Percentiles rank a stretch among this genome's conserved stretches.
Conservation (phyloP, 2,888 invertebrate genomes). For the Ormyrus nitidulus region DNA sequence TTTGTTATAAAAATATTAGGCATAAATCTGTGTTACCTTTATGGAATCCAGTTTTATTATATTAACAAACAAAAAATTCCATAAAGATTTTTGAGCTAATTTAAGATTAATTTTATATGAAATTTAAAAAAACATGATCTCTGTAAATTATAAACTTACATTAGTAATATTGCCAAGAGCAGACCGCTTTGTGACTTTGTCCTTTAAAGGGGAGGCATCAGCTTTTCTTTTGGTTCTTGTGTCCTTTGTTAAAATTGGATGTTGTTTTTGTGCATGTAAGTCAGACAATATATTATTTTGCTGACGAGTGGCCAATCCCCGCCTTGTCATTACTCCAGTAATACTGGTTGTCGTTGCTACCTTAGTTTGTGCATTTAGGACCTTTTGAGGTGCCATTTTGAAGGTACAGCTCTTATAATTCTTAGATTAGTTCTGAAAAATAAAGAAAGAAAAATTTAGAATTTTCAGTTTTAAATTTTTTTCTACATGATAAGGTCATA, state of each 20-base stretch:
- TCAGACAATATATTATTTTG: slow-evolving; percentile 73
- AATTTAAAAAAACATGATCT: not conserved
- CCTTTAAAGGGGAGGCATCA: slow-evolving; percentile 86
- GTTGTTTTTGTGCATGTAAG: slow-evolving; percentile 72
- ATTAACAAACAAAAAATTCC: too few relatives aligned
- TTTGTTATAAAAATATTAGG: too few relatives aligned
- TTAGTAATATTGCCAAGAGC: slow-evolving; percentile 93
- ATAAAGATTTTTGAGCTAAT: too few relatives aligned
- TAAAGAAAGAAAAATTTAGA: slow-evolving; percentile 1
- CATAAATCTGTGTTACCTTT: too few relatives aligned
- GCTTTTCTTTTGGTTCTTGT: slow-evolving; percentile 87
- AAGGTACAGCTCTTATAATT: slow-evolving; percentile 6
- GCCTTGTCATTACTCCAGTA: slow-evolving; percentile 75
- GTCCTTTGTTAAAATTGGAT: slow-evolving; percentile 76
- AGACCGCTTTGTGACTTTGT: slow-evolving; percentile 85
- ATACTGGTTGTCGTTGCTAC: slow-evolving; percentile 74
- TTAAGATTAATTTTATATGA: too few relatives aligned
- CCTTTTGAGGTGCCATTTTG: slow-evolving; percentile 53
- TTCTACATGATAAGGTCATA: too few relatives aligned
- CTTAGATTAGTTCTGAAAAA: slow-evolving; percentile 30
- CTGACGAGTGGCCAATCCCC: slow-evolving; percentile 81
- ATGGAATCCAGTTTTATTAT: too few relatives aligned
- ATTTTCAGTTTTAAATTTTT: too few relatives aligned
- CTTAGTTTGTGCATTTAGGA: slow-evolving; percentile 76
- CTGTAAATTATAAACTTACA: slow-evolving; percentile 73